A percentile compares a stretch with the other conserved stretches of the same genome.
Conservation (phyloP, 2,888 invertebrate genomes). For the Bimastos eiseni region DNA sequence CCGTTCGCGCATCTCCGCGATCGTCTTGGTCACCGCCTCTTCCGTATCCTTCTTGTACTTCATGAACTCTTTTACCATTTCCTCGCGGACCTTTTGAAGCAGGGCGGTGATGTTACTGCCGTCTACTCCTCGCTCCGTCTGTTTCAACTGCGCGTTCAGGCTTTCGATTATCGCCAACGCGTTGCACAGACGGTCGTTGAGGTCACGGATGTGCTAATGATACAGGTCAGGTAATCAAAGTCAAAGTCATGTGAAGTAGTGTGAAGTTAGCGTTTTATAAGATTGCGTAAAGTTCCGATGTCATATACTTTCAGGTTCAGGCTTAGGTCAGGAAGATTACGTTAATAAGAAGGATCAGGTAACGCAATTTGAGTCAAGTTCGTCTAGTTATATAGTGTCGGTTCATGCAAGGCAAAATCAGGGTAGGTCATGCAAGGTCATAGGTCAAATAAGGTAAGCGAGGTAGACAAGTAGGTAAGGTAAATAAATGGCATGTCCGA, state of each 20-base stretch:
- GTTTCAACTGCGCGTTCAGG: conserved; percentile 34
- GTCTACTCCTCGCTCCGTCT: conserved; percentile 21
- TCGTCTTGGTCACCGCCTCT: conserved; percentile 35
- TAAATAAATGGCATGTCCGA: not conserved
- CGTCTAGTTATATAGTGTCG: too few relatives aligned
- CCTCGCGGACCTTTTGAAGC: conserved; percentile 32
- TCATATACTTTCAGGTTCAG: not conserved
- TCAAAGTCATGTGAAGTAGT: not conserved
- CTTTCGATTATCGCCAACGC: conserved; percentile 39
- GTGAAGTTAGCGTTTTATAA: not conserved
- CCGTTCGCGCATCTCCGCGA: conserved; percentile 31
- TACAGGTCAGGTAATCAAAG: not conserved
- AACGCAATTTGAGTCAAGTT: too few relatives aligned
- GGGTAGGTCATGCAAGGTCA: not conserved
- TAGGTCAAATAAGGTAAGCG: not conserved
- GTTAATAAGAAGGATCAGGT: too few relatives aligned
- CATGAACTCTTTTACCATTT: conserved; percentile 26
- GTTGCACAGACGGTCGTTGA: conserved; percentile 35
- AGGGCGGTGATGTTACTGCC: conserved; percentile 26
- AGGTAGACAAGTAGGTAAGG: not conserved
- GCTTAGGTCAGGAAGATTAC: not conserved
- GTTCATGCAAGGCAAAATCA: too few relatives aligned
- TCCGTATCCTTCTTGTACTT: conserved; percentile 40
- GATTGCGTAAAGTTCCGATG: not conserved
- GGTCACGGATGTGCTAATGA: conserved; percentile 32